These are phyloP conservation scores for Geothlypis trichas DNA, from an alignment of 2,113 vertebrate genomes.

Conservation along the genomic window DNA sequence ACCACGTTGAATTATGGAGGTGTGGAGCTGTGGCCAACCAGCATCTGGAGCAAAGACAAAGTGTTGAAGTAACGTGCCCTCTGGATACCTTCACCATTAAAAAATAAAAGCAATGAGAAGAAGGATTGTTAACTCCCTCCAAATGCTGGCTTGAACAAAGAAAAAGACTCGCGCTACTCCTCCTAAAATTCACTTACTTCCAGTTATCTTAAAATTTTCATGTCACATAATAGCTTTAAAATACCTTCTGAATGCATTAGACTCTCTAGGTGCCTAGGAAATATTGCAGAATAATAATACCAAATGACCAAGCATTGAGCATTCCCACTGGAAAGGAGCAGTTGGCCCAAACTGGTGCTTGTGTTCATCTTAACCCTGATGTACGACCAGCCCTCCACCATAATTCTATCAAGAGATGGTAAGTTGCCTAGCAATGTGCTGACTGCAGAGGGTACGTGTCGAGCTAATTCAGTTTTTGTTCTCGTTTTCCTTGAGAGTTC, in stretches of 20 bases:
- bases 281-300: neutral
- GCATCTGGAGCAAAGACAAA: neutral
- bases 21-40: neutral
- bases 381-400: conserved; percentile 42
- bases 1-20: neutral
- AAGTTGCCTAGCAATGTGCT: conserved; percentile 62
- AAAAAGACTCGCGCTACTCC: neutral
- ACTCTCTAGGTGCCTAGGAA: conserved; percentile 12
- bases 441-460: conserved; percentile 23
- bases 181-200: conserved; percentile 33
- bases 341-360: conserved; percentile 57
- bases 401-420: conserved; percentile 54
- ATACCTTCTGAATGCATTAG: conserved; percentile 35
- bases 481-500: conserved; percentile 46
- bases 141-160: neutral
- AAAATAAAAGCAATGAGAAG: conserved; percentile 20
- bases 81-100: conserved; percentile 43
- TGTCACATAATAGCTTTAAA: conserved; percentile 46
- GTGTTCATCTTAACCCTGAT: conserved; percentile 63
- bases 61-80: neutral
- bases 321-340: conserved; percentile 58
- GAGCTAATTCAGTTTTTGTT: conserved; percentile 60
- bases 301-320: conserved; percentile 20
- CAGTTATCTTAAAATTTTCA: conserved; percentile 61
- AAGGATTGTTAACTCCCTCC: conserved; percentile 2